A percentile compares a stretch with the other conserved stretches of the same genome.
These are phyloP conservation scores for Laupala kohalensis DNA, from an alignment of 1,140 invertebrate genomes.

Conservation along the genomic window DNA sequence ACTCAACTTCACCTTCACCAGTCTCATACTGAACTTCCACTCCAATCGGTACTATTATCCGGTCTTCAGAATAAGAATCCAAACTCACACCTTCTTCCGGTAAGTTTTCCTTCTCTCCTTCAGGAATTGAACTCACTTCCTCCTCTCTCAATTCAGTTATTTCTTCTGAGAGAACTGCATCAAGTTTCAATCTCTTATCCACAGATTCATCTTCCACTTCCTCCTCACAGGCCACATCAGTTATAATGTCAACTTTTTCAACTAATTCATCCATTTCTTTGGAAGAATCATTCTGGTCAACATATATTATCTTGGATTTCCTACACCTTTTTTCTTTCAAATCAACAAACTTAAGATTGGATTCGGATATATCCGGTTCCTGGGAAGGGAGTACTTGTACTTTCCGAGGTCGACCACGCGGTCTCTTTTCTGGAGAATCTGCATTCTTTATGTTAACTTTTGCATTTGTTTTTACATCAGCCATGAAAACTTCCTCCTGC, in stretches of 20 bases:
- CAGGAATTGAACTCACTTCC: slow-evolving; percentile 4
- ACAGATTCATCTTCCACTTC: slow-evolving; percentile 8
- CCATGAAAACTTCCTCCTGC: not conserved
- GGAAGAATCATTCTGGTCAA: not conserved
- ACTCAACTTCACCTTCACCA: slow-evolving; percentile 1
- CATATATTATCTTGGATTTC: not conserved
- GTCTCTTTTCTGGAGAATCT: slow-evolving; percentile 5
- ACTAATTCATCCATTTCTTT: slow-evolving; percentile 4
- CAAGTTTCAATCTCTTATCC: slow-evolving; percentile 5
- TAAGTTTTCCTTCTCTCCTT: slow-evolving; percentile 13
- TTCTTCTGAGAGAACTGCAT: not conserved
- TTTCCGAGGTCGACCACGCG: slow-evolving; percentile 9
- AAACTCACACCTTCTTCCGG: slow-evolving; percentile 3
- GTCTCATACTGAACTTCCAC: not conserved
- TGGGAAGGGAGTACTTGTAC: not conserved
- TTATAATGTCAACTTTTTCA: not conserved
- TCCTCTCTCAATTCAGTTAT: slow-evolving; percentile 1
- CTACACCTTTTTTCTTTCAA: not conserved
- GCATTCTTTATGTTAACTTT: not conserved
- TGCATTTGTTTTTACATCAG: not conserved
- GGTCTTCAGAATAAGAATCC: slow-evolving; percentile 4
- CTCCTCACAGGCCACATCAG: slow-evolving; percentile 2
- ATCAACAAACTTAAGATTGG: not conserved
- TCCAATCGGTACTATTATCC: not conserved
- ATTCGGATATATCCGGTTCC: not conserved